These are phyloP conservation scores for Cyclargus thomasi DNA, from an alignment of 1,140 invertebrate genomes.

Conservation along the genomic window DNA sequence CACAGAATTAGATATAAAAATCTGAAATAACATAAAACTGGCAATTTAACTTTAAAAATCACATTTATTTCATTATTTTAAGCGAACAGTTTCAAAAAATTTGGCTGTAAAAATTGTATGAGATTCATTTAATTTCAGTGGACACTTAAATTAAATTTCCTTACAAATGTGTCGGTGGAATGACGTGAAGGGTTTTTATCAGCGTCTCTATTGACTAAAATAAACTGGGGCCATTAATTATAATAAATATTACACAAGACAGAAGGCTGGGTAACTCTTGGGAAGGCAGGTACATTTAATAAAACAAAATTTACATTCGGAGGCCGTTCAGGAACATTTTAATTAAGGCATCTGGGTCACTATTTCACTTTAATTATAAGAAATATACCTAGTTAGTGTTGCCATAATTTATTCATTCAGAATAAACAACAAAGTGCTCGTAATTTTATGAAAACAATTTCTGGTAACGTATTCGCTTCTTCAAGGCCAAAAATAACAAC, in stretches of 20 bases:
- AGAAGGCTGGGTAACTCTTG: slow-evolving; percentile 4
- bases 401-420: not conserved
- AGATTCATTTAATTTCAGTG: not conserved
- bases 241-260: slow-evolving; percentile 7
- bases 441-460: not conserved
- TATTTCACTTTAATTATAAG: slow-evolving; percentile 8
- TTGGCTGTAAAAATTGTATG: not conserved
- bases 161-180: not conserved
- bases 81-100: not conserved
- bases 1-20: not conserved
- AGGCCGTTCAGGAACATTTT: slow-evolving; percentile 10
- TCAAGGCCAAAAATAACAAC: not conserved
- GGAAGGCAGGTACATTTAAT: slow-evolving; percentile 1
- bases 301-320: slow-evolving; percentile 10
- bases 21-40: too few species aligned
- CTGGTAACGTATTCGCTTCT: not conserved
- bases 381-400: slow-evolving; percentile 1
- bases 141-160: not conserved
- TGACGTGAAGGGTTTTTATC: not conserved
- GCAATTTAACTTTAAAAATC: too few species aligned
- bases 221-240: not conserved
- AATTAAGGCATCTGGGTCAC: slow-evolving; percentile 10
- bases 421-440: not conserved
- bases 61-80: too few species aligned
- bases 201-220: not conserved